Evolutionary conservation across 2,113 vertebrate genomes (phyloP).

Genomic region (Prionailurus viverrinus): DNA sequence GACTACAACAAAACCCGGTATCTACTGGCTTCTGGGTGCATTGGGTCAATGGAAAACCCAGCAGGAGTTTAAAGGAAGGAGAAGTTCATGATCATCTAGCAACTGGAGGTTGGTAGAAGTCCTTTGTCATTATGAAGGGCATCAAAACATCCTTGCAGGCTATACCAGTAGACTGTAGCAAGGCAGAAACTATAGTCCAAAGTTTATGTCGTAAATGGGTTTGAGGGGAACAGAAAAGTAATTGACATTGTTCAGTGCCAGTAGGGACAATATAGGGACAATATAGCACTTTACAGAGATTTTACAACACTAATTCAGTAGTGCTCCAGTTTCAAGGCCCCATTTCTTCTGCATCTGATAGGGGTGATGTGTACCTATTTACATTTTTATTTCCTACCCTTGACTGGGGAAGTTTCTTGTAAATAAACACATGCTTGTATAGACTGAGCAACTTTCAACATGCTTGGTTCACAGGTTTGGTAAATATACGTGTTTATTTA

Average conservation of each 20-base stretch:
- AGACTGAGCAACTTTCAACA: neutral
- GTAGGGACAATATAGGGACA: neutral
- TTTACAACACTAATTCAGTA: neutral
- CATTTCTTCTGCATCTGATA: neutral
- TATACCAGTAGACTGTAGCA: neutral
- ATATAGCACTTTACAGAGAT: neutral
- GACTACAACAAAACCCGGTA: neutral
- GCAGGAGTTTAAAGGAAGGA: neutral
- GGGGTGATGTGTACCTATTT: neutral
- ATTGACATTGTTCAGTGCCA: neutral
- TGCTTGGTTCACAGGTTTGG: neutral
- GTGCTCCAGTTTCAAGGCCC: neutral
- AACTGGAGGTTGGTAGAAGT: neutral
- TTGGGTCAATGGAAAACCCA: neutral
- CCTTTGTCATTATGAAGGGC: neutral
- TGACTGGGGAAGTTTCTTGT: neutral
- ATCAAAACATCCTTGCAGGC: neutral
- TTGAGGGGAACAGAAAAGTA: neutral
- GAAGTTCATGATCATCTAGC: neutral
- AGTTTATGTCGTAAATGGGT: neutral
- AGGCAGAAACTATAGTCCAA: neutral
- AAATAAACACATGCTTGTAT: neutral
- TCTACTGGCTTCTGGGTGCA: neutral
- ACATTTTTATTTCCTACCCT: neutral
- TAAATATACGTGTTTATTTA: neutral